Evolutionary conservation across 2,797 vertebrate species (phyloP), one percentile per base, ranked within the genome.

Genomic region (Dipus sagitta): DNA sequence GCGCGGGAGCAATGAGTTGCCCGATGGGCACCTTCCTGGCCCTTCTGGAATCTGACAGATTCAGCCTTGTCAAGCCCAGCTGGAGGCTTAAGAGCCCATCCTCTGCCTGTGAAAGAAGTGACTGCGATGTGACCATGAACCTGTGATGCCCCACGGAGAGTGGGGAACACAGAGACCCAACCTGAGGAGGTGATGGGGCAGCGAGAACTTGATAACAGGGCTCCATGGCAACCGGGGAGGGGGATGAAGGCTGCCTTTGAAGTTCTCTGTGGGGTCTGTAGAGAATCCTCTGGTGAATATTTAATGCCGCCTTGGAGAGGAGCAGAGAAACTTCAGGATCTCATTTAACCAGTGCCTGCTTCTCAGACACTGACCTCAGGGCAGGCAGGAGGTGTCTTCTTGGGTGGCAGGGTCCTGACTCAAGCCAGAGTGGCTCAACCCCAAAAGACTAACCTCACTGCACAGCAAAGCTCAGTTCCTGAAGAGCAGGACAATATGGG

Each of bases 221-320:
- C 82, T 90, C 96, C 94, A 71, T 95, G 94, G 96, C 88, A 95
- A 89, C 95, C 6, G 77, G 7, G 68, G 92, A 24, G 2, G 0
- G 90, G 60, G 90, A n/a, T 42, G 13, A 1, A 0, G 3, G 71
- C 92, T 82, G 71, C 92, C 95, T 96, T 93, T 91, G 94, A 97
- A 97, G 83, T 60, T 89, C 58, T 81, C 71, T 14, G n/a, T 11
- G 89, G 67, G 88, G 85, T 93, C 67, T 18, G 47, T 10, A 21
- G 78, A 76, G 86, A 87, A 93, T 60, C 78, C 86, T 85, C 34
- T 1, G 11, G 79, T 82, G 95, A 96, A 94, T 94, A 81, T 93
- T 97, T 94, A 88, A 94, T 95, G 88, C n/a, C 0, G 0, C 64
- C 71, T 68, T 74, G 81, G 90, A 97, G 80, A 72, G 21, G 71